phyloP scores from a whole-genome alignment of 2,888 invertebrate genomes.

The Alentia gelatinosa region DNA sequence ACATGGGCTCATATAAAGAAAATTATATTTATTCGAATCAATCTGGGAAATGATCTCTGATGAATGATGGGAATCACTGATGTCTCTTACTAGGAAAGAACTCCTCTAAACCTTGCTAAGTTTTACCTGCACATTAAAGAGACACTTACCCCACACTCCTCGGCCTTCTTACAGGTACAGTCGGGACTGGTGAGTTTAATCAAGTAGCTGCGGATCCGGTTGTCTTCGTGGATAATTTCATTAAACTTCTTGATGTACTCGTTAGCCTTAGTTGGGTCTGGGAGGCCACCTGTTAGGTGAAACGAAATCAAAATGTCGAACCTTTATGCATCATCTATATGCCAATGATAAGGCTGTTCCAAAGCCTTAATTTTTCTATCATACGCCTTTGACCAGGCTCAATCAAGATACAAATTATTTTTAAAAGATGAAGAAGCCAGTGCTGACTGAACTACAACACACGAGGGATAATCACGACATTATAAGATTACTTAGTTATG shows the following conservation, averaged over 20 bases:
- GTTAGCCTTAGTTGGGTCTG: constrained; percentile 94
- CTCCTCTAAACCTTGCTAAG: neutral
- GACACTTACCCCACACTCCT: constrained; percentile 88
- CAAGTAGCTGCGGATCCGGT: constrained; percentile 86
- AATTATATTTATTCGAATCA: neutral
- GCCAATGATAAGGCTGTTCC: too few relatives aligned
- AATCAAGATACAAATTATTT: too few relatives aligned
- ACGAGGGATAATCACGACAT: too few relatives aligned
- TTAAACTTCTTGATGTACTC: constrained; percentile 81
- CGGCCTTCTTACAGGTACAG: constrained; percentile 94
- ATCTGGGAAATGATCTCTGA: neutral
- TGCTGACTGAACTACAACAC: too few relatives aligned
- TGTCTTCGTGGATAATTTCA: constrained; percentile 83
- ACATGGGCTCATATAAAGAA: neutral
- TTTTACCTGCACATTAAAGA: neutral
- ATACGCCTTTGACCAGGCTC: too few relatives aligned
- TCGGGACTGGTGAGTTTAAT: constrained; percentile 93
- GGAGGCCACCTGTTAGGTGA: constrained; percentile 85
- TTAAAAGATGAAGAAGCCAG: too few relatives aligned
- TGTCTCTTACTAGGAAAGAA: neutral
- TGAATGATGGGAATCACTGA: too few relatives aligned
- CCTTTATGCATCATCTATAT: too few relatives aligned
- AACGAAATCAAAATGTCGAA: too few relatives aligned
- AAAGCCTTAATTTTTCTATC: too few relatives aligned
- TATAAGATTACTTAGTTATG: too few relatives aligned